A percentile compares a stretch with the other conserved stretches of the same genome.
These are phyloP conservation scores for Chaenocephalus aceratus DNA, from an alignment of 2,113 vertebrate species.

Conservation along the genomic window DNA sequence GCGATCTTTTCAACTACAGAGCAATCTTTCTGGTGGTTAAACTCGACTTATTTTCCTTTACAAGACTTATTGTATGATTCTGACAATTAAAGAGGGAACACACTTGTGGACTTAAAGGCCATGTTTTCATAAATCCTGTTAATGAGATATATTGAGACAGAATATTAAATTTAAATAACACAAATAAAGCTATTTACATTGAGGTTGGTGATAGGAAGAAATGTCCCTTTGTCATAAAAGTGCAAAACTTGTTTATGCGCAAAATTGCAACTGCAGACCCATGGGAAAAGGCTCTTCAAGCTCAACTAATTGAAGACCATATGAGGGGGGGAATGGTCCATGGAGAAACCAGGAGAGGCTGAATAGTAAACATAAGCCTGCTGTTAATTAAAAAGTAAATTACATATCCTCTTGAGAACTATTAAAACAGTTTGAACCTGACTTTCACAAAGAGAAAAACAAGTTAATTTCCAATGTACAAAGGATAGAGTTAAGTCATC, in stretches of 20 bases:
- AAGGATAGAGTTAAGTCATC: slow-evolving; percentile 27
- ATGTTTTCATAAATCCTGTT: background rate
- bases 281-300: slow-evolving; percentile 47
- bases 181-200: slow-evolving; percentile 27
- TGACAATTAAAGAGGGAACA: slow-evolving; percentile 12
- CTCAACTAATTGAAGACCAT: slow-evolving; percentile 69
- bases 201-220: slow-evolving; percentile 18
- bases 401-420: slow-evolving; percentile 42
- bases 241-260: slow-evolving; percentile 65
- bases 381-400: slow-evolving; percentile 71
- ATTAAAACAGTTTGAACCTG: slow-evolving; percentile 25
- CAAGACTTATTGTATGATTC: slow-evolving; percentile 8
- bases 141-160: background rate
- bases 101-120: background rate
- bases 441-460: slow-evolving; percentile 56
- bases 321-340: slow-evolving; percentile 9
- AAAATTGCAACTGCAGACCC: slow-evolving; percentile 34
- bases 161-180: background rate
- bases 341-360: slow-evolving; percentile 28
- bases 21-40: slow-evolving; percentile 21
- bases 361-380: slow-evolving; percentile 58
- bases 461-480: slow-evolving; percentile 24
- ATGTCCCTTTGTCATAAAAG: slow-evolving; percentile 28
- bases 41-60: slow-evolving; percentile 13
- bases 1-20: slow-evolving; percentile 35